phyloP scores from a whole-genome alignment of 2,888 invertebrate species.

The Trichopria drosophilae region DNA sequence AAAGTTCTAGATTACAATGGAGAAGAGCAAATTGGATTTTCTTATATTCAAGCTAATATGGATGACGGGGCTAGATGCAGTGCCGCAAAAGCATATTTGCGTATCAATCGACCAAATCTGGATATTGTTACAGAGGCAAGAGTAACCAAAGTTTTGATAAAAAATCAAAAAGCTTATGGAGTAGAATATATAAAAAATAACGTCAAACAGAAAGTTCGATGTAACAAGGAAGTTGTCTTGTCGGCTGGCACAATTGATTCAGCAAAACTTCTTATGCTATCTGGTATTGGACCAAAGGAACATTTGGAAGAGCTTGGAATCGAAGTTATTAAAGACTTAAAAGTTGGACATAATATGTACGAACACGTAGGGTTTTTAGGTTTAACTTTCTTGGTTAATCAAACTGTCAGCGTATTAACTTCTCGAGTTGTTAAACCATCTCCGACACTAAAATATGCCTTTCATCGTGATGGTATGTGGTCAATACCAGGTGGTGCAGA shows the following conservation, averaged over 20 bases:
- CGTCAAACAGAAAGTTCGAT: constrained; percentile 60
- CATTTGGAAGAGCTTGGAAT: constrained; percentile 65
- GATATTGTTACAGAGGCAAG: constrained; percentile 49
- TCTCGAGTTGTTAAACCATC: constrained; percentile 42
- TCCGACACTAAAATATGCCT: constrained; percentile 51
- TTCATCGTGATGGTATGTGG: constrained; percentile 52
- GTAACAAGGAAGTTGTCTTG: constrained; percentile 65
- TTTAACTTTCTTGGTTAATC: constrained; percentile 67
- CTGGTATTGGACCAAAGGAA: constrained; percentile 68
- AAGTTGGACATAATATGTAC: constrained; percentile 70
- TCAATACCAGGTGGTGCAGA: constrained; percentile 59
- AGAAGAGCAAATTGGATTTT: constrained; percentile 61
- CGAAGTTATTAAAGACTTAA: constrained; percentile 65
- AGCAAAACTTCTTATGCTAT: constrained; percentile 73
- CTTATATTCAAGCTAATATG: constrained; percentile 61
- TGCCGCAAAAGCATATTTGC: constrained; percentile 62
- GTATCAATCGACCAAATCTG: constrained; percentile 55
- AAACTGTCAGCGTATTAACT: constrained; percentile 61
- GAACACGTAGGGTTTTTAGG: constrained; percentile 72
- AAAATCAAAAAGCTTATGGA: constrained; percentile 49
- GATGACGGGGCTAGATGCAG: constrained; percentile 61
- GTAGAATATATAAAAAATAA: constrained; percentile 62
- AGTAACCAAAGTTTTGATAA: constrained; percentile 48
- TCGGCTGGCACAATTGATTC: constrained; percentile 79
- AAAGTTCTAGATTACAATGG: constrained; percentile 57